These are phyloP conservation scores for Gavia stellata DNA, from an alignment of 2,113 vertebrate species.

Conservation along the genomic window DNA sequence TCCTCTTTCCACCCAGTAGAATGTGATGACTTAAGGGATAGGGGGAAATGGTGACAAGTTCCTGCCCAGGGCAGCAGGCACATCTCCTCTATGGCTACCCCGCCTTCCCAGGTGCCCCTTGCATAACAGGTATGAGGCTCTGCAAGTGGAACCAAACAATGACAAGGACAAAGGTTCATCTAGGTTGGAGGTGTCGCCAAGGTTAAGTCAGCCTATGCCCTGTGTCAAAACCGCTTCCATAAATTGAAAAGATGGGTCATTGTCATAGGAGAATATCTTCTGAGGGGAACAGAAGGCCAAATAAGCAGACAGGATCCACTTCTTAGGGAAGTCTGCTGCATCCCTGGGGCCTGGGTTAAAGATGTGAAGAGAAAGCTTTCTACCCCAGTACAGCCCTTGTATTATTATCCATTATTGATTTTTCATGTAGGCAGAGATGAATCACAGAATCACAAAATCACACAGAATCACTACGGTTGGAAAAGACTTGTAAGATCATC, in stretches of 20 bases:
- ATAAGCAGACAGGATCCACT: background rate
- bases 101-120: background rate
- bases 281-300: background rate
- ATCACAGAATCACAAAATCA: too few relatives aligned
- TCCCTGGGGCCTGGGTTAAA: background rate
- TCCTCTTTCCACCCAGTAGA: background rate
- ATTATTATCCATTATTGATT: background rate
- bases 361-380: background rate
- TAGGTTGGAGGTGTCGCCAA: background rate
- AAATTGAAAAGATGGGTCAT: background rate
- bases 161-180: background rate
- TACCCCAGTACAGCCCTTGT: accelerated
- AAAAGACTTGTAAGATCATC: too few relatives aligned
- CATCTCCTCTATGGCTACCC: background rate
- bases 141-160: background rate
- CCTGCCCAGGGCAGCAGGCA: background rate
- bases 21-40: accelerated
- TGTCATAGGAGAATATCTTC: background rate
- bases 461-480: too few relatives aligned
- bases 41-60: background rate
- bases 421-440: background rate
- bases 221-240: background rate
- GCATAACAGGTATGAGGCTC: background rate
- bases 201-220: background rate
- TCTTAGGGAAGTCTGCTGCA: background rate